phyloP scores from a whole-genome alignment of 2,113 vertebrate species.

The Coptodon rendalli region DNA sequence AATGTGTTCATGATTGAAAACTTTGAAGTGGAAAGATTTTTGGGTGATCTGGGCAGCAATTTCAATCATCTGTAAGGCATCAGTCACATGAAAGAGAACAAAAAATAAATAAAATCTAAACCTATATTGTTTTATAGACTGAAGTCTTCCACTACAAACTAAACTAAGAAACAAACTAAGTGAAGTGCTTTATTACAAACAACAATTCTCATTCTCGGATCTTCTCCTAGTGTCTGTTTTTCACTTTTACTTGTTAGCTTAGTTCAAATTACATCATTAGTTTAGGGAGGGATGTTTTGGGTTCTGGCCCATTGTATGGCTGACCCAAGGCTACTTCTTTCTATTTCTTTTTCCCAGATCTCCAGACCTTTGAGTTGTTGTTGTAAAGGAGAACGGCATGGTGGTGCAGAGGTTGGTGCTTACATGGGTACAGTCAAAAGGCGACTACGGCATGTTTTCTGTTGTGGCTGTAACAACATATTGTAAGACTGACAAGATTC shows the following conservation, averaged over 20 bases:
- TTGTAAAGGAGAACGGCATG: not conserved
- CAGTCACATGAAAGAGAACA: rapidly evolving
- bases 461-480: not conserved
- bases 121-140: not conserved
- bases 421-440: not conserved
- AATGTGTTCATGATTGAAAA: not conserved
- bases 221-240: not conserved
- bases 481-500: not conserved
- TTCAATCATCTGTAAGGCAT: not conserved
- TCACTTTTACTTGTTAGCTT: not conserved
- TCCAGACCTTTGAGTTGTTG: not conserved
- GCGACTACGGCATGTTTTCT: rapidly evolving
- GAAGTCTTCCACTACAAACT: not conserved
- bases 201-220: not conserved
- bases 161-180: not conserved
- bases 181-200: not conserved
- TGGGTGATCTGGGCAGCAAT: not conserved
- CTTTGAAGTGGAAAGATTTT: not conserved
- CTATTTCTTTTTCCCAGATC: not conserved
- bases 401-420: not conserved
- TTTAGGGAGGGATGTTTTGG: not conserved
- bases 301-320: rapidly evolving
- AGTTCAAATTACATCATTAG: not conserved
- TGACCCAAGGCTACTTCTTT: not conserved
- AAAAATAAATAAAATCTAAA: not conserved